Evolutionary conservation across 2,797 vertebrate species (phyloP).

Genomic region (Hylomyscus alleni): DNA sequence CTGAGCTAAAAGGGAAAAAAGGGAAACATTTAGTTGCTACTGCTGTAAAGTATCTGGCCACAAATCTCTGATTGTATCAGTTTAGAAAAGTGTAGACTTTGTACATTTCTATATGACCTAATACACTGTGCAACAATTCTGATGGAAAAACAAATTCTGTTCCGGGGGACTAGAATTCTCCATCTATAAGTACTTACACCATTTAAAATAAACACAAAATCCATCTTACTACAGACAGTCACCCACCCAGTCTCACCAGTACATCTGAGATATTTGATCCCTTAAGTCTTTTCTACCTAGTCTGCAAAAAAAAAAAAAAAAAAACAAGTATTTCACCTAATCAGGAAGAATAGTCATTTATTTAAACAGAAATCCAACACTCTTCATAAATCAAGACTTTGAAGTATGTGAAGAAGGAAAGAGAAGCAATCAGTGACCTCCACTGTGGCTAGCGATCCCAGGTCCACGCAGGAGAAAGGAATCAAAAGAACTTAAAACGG

Average conservation of each 20-base stretch:
- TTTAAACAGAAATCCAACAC: conserved; percentile 54
- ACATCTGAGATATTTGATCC: background rate
- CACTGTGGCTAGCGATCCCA: background rate
- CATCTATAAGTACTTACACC: conserved; percentile 6
- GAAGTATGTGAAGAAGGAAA: conserved; percentile 58
- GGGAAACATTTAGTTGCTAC: background rate
- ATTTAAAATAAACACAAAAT: conserved; percentile 61
- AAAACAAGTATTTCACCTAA: conserved; percentile 50
- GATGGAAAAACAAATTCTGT: conserved; percentile 4
- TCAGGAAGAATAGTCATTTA: conserved; percentile 30
- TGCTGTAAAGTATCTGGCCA: conserved; percentile 41
- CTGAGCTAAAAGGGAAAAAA: conserved; percentile 38
- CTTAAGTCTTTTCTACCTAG: conserved; percentile 10
- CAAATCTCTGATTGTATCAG: conserved; percentile 50
- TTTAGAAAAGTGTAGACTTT: conserved; percentile 51
- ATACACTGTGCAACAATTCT: conserved; percentile 41
- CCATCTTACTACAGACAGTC: background rate
- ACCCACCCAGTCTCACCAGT: conserved; percentile 1
- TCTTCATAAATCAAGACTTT: conserved; percentile 65
- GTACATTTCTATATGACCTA: background rate
- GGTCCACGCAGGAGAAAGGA: conserved; percentile 25
- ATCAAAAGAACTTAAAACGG: conserved; percentile 57
- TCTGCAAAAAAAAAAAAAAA: background rate
- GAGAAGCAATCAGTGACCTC: too few species aligned
- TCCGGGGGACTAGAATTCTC: conserved; percentile 11